Evolutionary conservation across 2,888 invertebrate species (phyloP), one percentile per base, ranked within the genome.

Genomic region (Meliscaeva auricollis): DNA sequence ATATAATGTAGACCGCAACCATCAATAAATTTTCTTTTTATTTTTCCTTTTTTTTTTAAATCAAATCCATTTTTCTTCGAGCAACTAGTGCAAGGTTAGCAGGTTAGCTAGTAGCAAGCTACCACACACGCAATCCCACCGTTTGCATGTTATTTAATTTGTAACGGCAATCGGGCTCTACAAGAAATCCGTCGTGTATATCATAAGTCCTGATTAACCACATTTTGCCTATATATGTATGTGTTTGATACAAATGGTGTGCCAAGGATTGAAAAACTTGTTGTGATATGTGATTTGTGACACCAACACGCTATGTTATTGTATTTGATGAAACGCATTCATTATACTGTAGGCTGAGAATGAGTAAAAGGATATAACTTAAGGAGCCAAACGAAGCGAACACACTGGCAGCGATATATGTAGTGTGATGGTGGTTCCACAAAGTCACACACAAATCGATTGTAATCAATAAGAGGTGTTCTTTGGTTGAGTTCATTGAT

Each of bases 391-490:
- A 32, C 35, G 22, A 35, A 66, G 66, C 22, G 35, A 17, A 50
- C 35, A 32, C 32, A 11, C 30, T 46, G 30, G 62, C 15, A 64
- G 30, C 13, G 46, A 66, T 50, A 66, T 32, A 48, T n/a, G n/a
- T n/a, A n/a, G n/a, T n/a, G 11, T 50, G n/a, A n/a, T n/a, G n/a
- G 50, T 35, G 48, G 15, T 41, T 66, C 54, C 52, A 32, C 54
- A 69, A 44, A 83, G 66, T 48, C 68, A 54, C 44, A 70, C 74
- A 68, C 85, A 76, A 85, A 85, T 85, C 76, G 85, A 77, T 62
- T 48, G 81, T 73, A 85, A 85, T 85, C 85, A 85, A 85, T 85
- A 81, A 58, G 35, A 85, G 85, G 81, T 85, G 81, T 85, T 85
- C 73, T 73, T 68, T 72, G 81, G 72, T 72, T 72, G 76, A 62